Base-by-base conservation (phyloP, 1,140 invertebrate genomes). In the Drosophila willistoni region DNA sequence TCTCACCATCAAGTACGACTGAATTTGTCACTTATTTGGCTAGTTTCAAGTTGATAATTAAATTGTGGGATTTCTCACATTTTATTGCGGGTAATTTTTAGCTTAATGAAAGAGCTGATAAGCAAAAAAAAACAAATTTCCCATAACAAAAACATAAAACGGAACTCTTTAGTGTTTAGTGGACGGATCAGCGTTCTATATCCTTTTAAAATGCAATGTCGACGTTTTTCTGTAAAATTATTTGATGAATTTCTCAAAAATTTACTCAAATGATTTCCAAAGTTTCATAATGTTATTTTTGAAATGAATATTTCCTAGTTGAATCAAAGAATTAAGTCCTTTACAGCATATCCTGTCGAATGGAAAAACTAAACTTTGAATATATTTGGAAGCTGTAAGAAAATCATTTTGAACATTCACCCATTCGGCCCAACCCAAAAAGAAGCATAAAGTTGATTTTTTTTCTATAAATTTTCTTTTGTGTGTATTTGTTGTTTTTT, bases 381-480 rank as follows among this genome's bases (percentile, higher is more conserved):
- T 7, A 5, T 25, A 25, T 25, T 25, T 25, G 5, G 3, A 0
- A 25, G 25, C 3, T 25, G 25, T 25, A 5, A 3, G 25, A 25
- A 25, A 25, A 25, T 0, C 1, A 25, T 25, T 25, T 25, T 5
- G 5, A 25, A 25, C 4, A 5, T 25, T 47, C 1, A 9, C 44
- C 7, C n/a, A n/a, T 3, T 10, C 17, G 7, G 9, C 14, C 44
- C 17, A 47, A 2, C 44, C 44, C 17, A 10, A 51, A 5, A 51
- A 17, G n/a, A 17, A 57, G 13, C n/a, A 59, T 12, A 59, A 59
- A 12, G 14, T 39, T 19, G 36, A 34, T 39, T 59, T 51, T 63
- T 57, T 66, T 71, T 78, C 73, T 79, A 71, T 79, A 79, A 74
- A 74, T 83, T 70, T 44, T 70, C 78, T 81, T 71, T 82, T 67